Percentiles rank a stretch among this genome's conserved stretches.
These are phyloP conservation scores for Marcusenius ussheri DNA, from an alignment of 2,113 vertebrate species.

Conservation along the genomic window DNA sequence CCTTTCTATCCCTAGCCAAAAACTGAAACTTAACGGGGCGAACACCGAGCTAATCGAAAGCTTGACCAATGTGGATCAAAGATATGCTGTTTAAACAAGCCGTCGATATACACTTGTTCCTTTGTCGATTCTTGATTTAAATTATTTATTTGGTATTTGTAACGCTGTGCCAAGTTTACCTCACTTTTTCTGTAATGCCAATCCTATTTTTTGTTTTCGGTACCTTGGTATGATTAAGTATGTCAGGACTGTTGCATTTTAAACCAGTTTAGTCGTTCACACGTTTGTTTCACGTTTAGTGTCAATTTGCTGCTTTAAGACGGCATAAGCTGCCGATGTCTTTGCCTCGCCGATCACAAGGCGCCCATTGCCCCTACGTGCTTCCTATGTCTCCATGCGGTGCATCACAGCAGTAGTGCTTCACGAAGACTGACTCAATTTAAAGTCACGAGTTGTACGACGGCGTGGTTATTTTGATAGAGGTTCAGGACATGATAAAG, in stretches of 20 bases:
- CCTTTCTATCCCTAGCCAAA: constrained; percentile 32
- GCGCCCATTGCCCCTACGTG: background rate
- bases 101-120: constrained; percentile 44
- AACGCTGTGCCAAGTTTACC: constrained; percentile 47
- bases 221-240: background rate
- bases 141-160: constrained; percentile 26
- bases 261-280: background rate
- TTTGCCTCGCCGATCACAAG: background rate
- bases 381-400: background rate
- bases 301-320: background rate
- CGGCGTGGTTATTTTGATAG: background rate
- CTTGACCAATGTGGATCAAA: constrained; percentile 40
- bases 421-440: background rate
- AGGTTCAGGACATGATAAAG: background rate
- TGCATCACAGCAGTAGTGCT: background rate
- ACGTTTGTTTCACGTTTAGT: background rate
- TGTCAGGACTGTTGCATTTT: background rate
- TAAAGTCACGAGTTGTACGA: background rate
- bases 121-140: constrained; percentile 32
- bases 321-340: background rate
- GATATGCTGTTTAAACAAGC: constrained; percentile 33
- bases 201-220: background rate
- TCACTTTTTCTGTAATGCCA: constrained; percentile 33
- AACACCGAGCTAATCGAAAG: constrained; percentile 36
- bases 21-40: constrained; percentile 31